Evolutionary conservation across 2,113 vertebrate genomes (phyloP).

Genomic region (Romanogobio albipinnatus): DNA sequence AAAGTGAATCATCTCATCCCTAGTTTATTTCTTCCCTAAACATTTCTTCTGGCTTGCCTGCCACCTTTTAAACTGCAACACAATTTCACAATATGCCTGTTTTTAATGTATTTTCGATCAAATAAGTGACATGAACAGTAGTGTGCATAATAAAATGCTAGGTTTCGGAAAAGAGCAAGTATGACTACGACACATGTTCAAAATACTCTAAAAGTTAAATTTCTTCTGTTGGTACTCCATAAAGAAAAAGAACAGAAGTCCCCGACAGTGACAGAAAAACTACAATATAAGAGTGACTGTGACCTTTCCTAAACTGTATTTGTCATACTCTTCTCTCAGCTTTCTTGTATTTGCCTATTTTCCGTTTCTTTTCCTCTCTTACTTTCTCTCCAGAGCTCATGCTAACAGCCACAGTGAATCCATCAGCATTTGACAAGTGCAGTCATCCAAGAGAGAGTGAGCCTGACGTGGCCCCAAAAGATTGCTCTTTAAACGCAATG

Average conservation of each 20-base stretch:
- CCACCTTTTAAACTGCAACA: not conserved
- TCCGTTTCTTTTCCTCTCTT: not conserved
- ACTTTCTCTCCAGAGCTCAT: not conserved
- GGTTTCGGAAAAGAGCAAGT: not conserved
- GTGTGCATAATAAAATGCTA: not conserved
- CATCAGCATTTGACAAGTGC: slow-evolving; percentile 57
- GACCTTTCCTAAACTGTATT: slow-evolving; percentile 27
- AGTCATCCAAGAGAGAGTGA: slow-evolving; percentile 52
- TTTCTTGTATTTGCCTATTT: not conserved
- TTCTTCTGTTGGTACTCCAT: not conserved
- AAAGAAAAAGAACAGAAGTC: not conserved
- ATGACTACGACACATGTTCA: not conserved
- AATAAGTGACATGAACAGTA: no score
- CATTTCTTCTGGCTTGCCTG: no score
- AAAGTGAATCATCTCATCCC: no score
- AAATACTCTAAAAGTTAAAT: not conserved
- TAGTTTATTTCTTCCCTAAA: no score
- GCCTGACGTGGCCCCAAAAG: slow-evolving; percentile 48
- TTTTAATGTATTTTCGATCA: no score
- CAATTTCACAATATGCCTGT: not conserved
- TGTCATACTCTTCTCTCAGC: not conserved
- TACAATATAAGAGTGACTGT: not conserved
- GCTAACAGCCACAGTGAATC: slow-evolving; percentile 57
- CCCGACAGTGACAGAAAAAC: not conserved
- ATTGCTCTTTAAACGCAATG: slow-evolving; percentile 59